Base-by-base conservation (phyloP, 2,113 vertebrate genomes). In the Malurus alboscapulatus region DNA sequence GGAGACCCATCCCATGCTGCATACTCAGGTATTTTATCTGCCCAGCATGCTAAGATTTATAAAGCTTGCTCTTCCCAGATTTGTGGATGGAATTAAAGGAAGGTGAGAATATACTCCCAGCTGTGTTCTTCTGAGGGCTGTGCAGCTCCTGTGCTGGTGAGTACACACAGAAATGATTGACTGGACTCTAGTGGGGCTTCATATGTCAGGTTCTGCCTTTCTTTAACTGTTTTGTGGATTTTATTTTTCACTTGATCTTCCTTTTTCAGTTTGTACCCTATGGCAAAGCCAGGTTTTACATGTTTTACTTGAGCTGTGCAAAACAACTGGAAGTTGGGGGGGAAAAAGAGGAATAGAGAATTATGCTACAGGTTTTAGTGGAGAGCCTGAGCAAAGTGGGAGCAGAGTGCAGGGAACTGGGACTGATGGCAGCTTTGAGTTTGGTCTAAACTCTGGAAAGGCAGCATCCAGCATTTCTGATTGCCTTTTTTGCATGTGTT, bases 1-100 rank as follows among this genome's bases (percentile, higher is more conserved):
- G 19, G 15, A 2, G 0, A 25, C 62, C 74, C 48, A n/a, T 25
- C 51, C 38, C 0, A 1, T 9, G 30, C 24, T 73, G n/a, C 6
- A 7, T 45, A 2, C 26, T 32, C 7, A 34, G 32, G 34, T 53
- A 17, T 22, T 54, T 20, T 29, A 40, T 63, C 61, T 62, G 63
- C 59, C 0, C 0, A 53, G 54, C 54, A 20, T 1, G 0, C 53
- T 74, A 54, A 47, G 57, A 14, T 73, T 38, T 34, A 45, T 26
- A 32, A 57, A 9, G 21, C 20, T 63, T 47, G 30, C 10, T 71
- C 54, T 82, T 48, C 71, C 55, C 47, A 53, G 24, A n/a, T 36
- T 58, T 55, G 5, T 17, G 48, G 74, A 5, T 1, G 8, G 77
- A 76, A 58, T 58, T 58, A 67, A 58, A 66, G 67, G 59, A 61